A percentile compares a stretch with the other conserved stretches of the same genome.
Evolutionary conservation across 2,797 vertebrate genomes (phyloP).

Genomic region (Spinus pinus): DNA sequence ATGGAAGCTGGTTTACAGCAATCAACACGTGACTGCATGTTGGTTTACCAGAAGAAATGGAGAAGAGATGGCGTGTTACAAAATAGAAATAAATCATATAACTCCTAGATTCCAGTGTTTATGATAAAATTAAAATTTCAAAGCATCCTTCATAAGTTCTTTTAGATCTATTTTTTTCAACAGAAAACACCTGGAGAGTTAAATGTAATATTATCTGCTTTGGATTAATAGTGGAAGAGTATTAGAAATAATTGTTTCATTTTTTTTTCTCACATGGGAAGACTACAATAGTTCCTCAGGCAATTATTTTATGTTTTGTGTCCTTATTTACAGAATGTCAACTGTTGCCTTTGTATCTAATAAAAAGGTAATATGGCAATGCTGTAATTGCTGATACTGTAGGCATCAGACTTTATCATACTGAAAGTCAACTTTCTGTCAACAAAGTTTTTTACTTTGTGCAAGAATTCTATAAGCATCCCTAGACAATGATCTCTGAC

Average conservation of each 20-base stretch:
- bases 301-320: not conserved
- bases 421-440: not conserved
- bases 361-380: not conserved
- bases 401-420: not conserved
- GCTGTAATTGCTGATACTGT: not conserved
- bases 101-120: not conserved
- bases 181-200: not conserved
- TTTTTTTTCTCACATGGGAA: not conserved
- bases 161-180: not conserved
- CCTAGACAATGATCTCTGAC: not conserved
- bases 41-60: not conserved
- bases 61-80: not conserved
- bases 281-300: not conserved
- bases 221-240: not conserved
- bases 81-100: not conserved
- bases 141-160: not conserved
- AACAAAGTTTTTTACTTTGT: not conserved
- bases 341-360: not conserved
- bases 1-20: not conserved
- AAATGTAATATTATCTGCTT: not conserved
- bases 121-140: not conserved
- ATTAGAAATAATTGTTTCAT: not conserved
- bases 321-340: not conserved
- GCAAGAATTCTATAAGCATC: not conserved
- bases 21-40: accelerated